Evolutionary conservation across 2,888 invertebrate species (phyloP).

Genomic region (Xanthorhoe spadicearia): DNA sequence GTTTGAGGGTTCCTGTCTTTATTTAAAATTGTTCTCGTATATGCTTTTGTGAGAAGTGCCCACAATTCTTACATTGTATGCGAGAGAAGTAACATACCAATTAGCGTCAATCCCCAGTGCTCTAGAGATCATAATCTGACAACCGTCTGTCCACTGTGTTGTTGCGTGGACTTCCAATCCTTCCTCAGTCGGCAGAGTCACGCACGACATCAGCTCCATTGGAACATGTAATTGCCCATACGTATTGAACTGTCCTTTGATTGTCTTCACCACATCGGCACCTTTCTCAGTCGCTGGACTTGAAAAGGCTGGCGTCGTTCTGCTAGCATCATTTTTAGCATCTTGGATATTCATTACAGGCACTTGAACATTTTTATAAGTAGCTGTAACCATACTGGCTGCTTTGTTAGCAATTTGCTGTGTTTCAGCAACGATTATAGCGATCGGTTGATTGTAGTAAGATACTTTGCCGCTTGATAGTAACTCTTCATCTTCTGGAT

Average conservation of each 20-base stretch:
- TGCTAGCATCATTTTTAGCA: slow-evolving; percentile 54
- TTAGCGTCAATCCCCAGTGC: slow-evolving; percentile 83
- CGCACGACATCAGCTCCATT: slow-evolving; percentile 88
- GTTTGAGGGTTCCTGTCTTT: too few relatives aligned
- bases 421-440: slow-evolving; percentile 84
- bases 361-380: slow-evolving; percentile 71
- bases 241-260: slow-evolving; percentile 79
- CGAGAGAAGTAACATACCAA: too few relatives aligned
- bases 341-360: slow-evolving; percentile 57
- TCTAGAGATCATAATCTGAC: slow-evolving; percentile 80
- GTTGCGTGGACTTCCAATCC: slow-evolving; percentile 86
- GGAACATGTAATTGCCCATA: slow-evolving; percentile 89
- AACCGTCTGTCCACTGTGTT: slow-evolving; percentile 86
- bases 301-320: slow-evolving; percentile 44
- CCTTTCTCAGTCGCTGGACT: slow-evolving; percentile 58
- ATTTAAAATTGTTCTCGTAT: too few relatives aligned
- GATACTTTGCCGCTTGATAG: slow-evolving; percentile 70
- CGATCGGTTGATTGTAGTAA: slow-evolving; percentile 65
- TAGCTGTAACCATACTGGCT: slow-evolving; percentile 82
- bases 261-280: slow-evolving; percentile 67
- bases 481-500: slow-evolving; percentile 61
- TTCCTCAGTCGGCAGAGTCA: slow-evolving; percentile 88
- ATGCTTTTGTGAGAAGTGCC: too few relatives aligned
- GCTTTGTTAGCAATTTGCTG: slow-evolving; percentile 82
- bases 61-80: too few relatives aligned